These are phyloP conservation scores for Alentia gelatinosa DNA, from an alignment of 2,888 invertebrate species.

Conservation along the genomic window DNA sequence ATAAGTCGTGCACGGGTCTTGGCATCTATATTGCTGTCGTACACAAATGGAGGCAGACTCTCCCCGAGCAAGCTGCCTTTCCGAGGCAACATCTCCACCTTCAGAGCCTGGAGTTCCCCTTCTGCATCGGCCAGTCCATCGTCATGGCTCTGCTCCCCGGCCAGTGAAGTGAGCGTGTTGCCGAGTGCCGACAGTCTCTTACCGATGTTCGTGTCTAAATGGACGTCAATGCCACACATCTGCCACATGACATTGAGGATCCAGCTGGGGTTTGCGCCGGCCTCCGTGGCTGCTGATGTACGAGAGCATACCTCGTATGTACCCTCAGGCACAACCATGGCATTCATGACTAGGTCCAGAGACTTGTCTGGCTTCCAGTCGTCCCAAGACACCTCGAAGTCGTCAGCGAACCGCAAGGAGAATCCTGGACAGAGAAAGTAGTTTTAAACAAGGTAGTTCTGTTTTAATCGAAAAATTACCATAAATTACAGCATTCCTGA, in stretches of 20 bases:
- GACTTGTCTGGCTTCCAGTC: constrained; percentile 95
- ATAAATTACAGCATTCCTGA: too few relatives aligned
- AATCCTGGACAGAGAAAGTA: constrained; percentile 70
- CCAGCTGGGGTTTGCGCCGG: constrained; percentile 92
- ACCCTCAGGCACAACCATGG: constrained; percentile 98
- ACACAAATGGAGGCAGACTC: constrained; percentile 88
- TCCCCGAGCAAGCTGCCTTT: constrained; percentile 81
- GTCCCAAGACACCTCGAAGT: constrained; percentile 96
- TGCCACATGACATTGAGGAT: constrained; percentile 98
- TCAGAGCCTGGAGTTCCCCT: constrained; percentile 44
- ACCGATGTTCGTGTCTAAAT: constrained; percentile 96
- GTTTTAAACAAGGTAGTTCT: too few relatives aligned
- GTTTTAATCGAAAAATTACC: too few relatives aligned
- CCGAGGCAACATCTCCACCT: background rate
- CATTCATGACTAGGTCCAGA: constrained; percentile 79
- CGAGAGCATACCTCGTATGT: constrained; percentile 98
- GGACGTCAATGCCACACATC: constrained; percentile 99
- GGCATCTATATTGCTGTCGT: constrained; percentile 79
- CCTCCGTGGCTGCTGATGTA: constrained; percentile 86
- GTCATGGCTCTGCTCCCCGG: constrained; percentile 85
- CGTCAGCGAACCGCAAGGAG: constrained; percentile 95
- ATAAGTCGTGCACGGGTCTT: constrained; percentile 91
- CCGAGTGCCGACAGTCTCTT: constrained; percentile 96
- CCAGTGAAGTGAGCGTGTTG: constrained; percentile 96
- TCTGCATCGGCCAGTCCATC: constrained; percentile 44